A percentile compares a stretch with the other conserved stretches of the same genome.
These are phyloP conservation scores for Cacoxenus indagator DNA, from an alignment of 2,888 invertebrate species.

Conservation along the genomic window DNA sequence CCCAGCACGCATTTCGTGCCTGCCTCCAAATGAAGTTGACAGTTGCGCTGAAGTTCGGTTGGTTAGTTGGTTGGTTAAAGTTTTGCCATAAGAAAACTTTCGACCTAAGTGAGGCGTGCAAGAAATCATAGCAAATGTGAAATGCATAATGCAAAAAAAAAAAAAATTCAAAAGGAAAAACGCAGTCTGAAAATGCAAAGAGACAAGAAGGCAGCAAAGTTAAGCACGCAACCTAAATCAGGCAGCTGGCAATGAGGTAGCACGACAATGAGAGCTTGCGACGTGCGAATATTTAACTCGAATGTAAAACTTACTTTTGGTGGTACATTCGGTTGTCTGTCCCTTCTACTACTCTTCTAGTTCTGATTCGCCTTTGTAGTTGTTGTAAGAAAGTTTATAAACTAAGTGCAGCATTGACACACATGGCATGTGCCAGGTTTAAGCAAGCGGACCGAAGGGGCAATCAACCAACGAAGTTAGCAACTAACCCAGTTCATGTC, in stretches of 20 bases:
- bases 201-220: background rate
- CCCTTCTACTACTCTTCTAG: background rate
- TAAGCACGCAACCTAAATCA: background rate
- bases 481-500: constrained; percentile 29
- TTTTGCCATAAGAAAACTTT: constrained; percentile 3
- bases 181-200: background rate
- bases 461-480: background rate
- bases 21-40: background rate
- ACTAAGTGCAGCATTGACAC: constrained; percentile 57
- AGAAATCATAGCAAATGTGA: background rate
- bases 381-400: constrained; percentile 43
- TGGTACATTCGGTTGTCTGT: constrained; percentile 19
- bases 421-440: constrained; percentile 40
- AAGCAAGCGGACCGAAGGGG: background rate
- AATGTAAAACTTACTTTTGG: constrained; percentile 44
- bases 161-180: background rate
- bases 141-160: background rate
- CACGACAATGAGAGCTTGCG: constrained; percentile 39
- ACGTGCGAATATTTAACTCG: constrained; percentile 54
- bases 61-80: background rate
- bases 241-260: background rate
- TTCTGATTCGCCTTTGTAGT: background rate
- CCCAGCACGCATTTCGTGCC: background rate
- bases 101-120: background rate
- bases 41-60: background rate